Evolutionary conservation across 1,140 invertebrate species (phyloP), one percentile per base, ranked within the genome.

Genomic region (Pseudomyrmex dendroicus): DNA sequence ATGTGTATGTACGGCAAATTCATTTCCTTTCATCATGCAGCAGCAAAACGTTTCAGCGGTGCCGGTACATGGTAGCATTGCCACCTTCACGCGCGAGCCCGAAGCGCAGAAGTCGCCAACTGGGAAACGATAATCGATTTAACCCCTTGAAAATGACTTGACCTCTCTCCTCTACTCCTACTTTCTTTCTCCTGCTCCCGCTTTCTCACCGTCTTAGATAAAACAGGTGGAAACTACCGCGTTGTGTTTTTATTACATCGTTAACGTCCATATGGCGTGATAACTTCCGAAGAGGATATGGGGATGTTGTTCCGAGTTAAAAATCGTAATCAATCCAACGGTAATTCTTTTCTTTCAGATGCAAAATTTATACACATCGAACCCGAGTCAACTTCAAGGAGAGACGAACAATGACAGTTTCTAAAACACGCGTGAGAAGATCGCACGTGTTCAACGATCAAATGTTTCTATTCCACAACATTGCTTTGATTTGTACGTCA

Each of bases 71-170:
- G 35, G 35, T 35, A 35, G 25, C 13, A 13, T 50, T 15, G 17
- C 20, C 44, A 48, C 5, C 54, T 72, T 59, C 20, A 12, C 44
- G 44, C 50, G 82, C 54, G 44, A 64, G 63, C 50, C 54, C 67
- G 22, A 13, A 50, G 54, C 13, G 50, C 50, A 12, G 82, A 73
- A 68, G 56, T 74, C 56, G 74, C 73, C 83, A 80, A 86, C 68
- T 85, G 62, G 67, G 56, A 82, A 85, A 57, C 50, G 76, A 85
- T 86, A 85, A 85, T 86, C 84, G 76, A 86, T 85, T 82, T 73
- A 66, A 83, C 64, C 54, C 50, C 48, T 83, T 73, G 64, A 87
- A 86, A 64, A 62, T 62, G 72, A 72, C 56, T 80, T 46, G 48
- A 85, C 84, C 54, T 64, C 62, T 20, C 62, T 12, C 0, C 35